Evolutionary conservation across 2,113 vertebrate species (phyloP), one percentile per base, ranked within the genome.

Genomic region (Amphiprion ocellaris): DNA sequence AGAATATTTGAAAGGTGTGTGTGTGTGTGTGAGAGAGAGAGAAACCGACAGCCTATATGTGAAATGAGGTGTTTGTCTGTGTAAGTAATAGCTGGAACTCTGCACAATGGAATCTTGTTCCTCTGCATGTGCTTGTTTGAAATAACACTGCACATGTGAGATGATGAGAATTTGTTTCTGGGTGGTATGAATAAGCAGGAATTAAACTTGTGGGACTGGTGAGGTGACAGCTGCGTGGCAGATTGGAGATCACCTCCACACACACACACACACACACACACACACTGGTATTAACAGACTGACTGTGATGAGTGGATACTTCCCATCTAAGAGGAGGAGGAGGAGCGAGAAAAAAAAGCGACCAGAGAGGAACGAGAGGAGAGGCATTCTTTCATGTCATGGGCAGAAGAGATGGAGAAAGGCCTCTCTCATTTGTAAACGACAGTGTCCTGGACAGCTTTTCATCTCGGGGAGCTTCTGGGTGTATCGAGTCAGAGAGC

Each of bases 301-400:
- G 84, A 81, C 81, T 82, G 85, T 87, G 89, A 94, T 92, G 85
- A 91, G 90, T 89, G 76, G 64, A 83, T 89, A 41, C 67, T 69
- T 80, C 70, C 73, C 26, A 21, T 72, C 52, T 79, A 55, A 68
- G 69, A 71, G 62, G 52, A 67, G 55, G 28, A 61, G 15, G 33
- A 55, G 58, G 69, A 10, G 21, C 21, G 21, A 21, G 21, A 21
- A 21, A 55, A 44, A 54, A 46, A 69, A 63, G 63, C 23, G 52
- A 65, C 47, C 44, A 21, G 52, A 50, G 33, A 59, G 39, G 61
- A 77, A 37, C 21, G 53, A 73, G 74, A 74, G 47, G 63, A 69
- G 69, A 70, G 63, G 63, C 60, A 59, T 77, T 70, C 59, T 77
- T 72, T 81, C 74, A 87, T 86, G 81, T 69, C 70, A 77, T 2